Evolutionary conservation across 2,888 invertebrate genomes (phyloP), one percentile per base, ranked within the genome.

Genomic region (Gonocerus acuteangulatus): DNA sequence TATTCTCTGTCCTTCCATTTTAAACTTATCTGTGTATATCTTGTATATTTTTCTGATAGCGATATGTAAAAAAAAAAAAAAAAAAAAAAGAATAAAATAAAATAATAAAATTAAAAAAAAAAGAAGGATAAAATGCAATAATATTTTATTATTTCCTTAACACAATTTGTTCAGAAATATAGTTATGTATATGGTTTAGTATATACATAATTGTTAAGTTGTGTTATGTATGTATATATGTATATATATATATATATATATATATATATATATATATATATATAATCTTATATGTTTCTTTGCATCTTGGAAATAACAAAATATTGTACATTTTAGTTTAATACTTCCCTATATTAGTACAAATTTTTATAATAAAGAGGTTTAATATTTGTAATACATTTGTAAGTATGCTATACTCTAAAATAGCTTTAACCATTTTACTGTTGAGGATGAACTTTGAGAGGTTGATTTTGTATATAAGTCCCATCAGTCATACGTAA

Each of bases 271-370:
- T 51, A 51, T 32, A 32, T 34, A 51, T 51, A 32, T 51, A 51
- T n/a, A n/a, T n/a, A n/a, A n/a, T 27, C 4, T 32, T 51, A n/a
- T 51, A 42, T 36, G 22, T 52, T 52, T 52, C 42, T 52, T 52
- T 42, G 52, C 52, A 42, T 52, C 39, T 19, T 52, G 52, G 23
- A 34, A 36, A 51, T 48, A 34, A 32, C 48, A 48, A 27, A 51
- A 32, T 51, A 51, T 51, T 51, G 51, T 51, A 51, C 18, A 52
- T 52, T 52, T 52, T 52, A 22, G 39, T 52, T 52, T 42, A 36
- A 34, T 51, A 52, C 39, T 52, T 52, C 42, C 42, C 42, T 39
- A 52, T 52, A 34, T 42, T 52, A 52, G 52, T 36, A 39, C 52
- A 52, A 36, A 52, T 52, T 52, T 52, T 52, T 52, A 39, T 52